phyloP scores from a whole-genome alignment of 2,113 vertebrate species.

The western clawed frog (Xenopus tropicalis) region DNA sequence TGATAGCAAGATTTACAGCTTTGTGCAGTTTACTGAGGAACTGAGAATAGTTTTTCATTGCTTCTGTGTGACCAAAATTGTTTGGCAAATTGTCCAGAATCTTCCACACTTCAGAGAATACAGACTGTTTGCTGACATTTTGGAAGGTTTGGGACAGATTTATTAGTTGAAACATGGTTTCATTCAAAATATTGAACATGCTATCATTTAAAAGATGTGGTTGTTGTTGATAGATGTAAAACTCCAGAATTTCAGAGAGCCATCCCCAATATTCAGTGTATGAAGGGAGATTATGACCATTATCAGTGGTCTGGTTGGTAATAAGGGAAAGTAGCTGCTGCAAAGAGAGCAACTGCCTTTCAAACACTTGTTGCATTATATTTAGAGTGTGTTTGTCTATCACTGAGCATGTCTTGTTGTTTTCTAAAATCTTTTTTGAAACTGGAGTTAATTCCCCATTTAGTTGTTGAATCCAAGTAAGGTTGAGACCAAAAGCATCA shows the following conservation, averaged over 20 bases:
- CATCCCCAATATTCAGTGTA: slow-evolving; percentile 1
- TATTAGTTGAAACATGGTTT: slow-evolving; percentile 15
- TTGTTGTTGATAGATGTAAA: slow-evolving; percentile 4
- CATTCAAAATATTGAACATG: slow-evolving; percentile 9
- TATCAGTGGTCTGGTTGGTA: background rate
- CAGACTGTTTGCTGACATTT: background rate
- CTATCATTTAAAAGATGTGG: slow-evolving; percentile 13
- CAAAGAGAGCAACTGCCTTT: slow-evolving; percentile 21
- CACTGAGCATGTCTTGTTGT: slow-evolving; percentile 9
- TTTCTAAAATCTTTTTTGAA: slow-evolving; percentile 1
- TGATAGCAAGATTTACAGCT: slow-evolving; percentile 5
- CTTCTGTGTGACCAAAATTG: slow-evolving; percentile 7
- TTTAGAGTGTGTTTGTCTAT: background rate
- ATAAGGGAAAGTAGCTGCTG: slow-evolving; percentile 17
- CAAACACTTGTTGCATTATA: slow-evolving; percentile 1
- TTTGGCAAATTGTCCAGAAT: slow-evolving; percentile 7
- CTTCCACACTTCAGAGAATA: slow-evolving; percentile 7
- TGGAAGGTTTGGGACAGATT: background rate
- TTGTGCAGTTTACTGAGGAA: slow-evolving; percentile 24
- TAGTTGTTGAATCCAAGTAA: slow-evolving; percentile 22
- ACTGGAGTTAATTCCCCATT: background rate
- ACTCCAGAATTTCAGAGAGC: slow-evolving; percentile 2
- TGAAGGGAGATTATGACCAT: background rate
- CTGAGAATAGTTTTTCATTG: slow-evolving; percentile 7
- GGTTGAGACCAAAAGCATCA: background rate